phyloP scores from a whole-genome alignment of 1,140 invertebrate species.

The Tetramorium simillimum region DNA sequence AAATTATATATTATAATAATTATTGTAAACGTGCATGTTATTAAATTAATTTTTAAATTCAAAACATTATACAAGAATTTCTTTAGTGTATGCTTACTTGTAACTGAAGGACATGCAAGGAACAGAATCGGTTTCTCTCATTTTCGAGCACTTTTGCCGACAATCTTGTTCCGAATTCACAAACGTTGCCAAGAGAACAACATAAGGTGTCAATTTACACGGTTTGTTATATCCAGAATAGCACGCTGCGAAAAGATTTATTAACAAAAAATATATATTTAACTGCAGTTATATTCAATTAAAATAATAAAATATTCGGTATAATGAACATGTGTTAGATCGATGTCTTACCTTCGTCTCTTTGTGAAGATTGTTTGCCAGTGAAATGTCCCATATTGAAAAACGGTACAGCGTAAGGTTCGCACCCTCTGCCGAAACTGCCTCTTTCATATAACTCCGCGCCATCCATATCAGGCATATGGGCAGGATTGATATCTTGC shows the following conservation, averaged over 20 bases:
- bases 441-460: constrained; percentile 92
- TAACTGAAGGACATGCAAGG: constrained; percentile 91
- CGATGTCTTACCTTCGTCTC: constrained; percentile 49
- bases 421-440: constrained; percentile 92
- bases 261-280: background rate
- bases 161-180: constrained; percentile 89
- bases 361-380: constrained; percentile 12
- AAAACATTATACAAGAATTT: background rate
- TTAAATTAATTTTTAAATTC: background rate
- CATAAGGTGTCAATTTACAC: constrained; percentile 88
- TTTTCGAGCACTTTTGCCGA: constrained; percentile 88
- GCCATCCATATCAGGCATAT: constrained; percentile 85
- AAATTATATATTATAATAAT: background rate
- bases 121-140: constrained; percentile 87
- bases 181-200: constrained; percentile 87
- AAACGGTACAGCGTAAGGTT: constrained; percentile 85
- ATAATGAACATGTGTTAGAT: background rate
- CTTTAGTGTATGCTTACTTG: constrained; percentile 78
- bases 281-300: background rate
- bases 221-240: constrained; percentile 90
- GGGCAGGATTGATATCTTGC: constrained; percentile 87
- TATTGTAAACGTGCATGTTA: background rate
- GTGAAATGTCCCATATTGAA: constrained; percentile 28
- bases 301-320: constrained; percentile 14
- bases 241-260: constrained; percentile 86